These are phyloP conservation scores for Caenorhabditis sp. DNA, from an alignment of 2,888 invertebrate genomes.

Conservation along the genomic window DNA sequence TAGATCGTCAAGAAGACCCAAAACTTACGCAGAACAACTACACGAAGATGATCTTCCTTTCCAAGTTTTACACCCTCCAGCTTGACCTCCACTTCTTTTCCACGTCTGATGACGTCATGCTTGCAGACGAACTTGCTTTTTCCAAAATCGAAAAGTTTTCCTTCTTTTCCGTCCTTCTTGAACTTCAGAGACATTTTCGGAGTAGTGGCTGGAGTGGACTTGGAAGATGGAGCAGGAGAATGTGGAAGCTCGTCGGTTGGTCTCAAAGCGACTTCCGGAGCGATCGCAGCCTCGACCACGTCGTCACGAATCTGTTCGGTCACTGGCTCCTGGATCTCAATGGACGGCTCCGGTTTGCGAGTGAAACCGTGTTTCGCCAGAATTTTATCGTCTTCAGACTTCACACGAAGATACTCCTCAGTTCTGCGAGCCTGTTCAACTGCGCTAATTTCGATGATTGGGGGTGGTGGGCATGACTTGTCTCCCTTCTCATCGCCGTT, in stretches of 20 bases:
- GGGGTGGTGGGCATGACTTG: conserved; percentile 28
- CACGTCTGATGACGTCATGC: conserved; percentile 74
- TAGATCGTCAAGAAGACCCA: not conserved
- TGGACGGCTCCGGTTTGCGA: conserved; percentile 55
- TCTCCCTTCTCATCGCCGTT: conserved; percentile 13
- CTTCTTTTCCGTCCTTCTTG: conserved; percentile 65
- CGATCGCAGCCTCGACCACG: conserved; percentile 53
- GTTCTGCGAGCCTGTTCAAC: conserved; percentile 57
- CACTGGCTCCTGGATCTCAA: conserved; percentile 66
- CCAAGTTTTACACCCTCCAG: conserved; percentile 75
- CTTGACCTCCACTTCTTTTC: conserved; percentile 73
- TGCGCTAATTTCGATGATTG: conserved; percentile 41
- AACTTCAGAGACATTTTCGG: conserved; percentile 73
- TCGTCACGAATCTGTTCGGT: conserved; percentile 58
- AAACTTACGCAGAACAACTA: conserved; percentile 73
- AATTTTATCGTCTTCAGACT: conserved; percentile 69
- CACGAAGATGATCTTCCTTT: conserved; percentile 75
- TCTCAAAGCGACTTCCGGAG: conserved; percentile 56
- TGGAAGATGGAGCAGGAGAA: conserved; percentile 66
- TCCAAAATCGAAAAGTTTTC: conserved; percentile 73
- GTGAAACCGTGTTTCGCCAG: conserved; percentile 63
- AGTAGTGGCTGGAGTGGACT: conserved; percentile 75
- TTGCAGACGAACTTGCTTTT: conserved; percentile 77
- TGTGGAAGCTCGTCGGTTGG: conserved; percentile 65
- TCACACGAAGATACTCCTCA: conserved; percentile 64